These are phyloP conservation scores for Pteruthius melanotis DNA, from an alignment of 2,113 vertebrate genomes.

Conservation along the genomic window DNA sequence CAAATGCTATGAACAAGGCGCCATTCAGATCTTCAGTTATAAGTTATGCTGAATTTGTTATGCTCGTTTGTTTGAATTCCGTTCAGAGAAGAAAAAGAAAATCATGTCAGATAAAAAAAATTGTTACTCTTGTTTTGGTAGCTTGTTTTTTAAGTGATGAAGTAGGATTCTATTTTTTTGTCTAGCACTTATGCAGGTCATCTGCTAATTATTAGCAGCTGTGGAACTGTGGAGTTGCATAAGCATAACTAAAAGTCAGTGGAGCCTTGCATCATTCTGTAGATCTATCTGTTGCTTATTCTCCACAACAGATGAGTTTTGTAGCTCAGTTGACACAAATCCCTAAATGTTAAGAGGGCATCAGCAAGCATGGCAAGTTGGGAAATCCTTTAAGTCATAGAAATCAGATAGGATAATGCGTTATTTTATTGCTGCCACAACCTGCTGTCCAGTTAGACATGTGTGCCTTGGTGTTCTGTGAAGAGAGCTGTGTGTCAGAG, in stretches of 20 bases:
- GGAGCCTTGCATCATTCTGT: conserved; percentile 48
- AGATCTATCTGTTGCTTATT: conserved; percentile 35
- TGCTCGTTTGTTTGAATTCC: not conserved
- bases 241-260: conserved; percentile 55
- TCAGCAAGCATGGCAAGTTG: conserved; percentile 6
- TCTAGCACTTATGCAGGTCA: conserved; percentile 36
- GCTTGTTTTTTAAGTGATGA: conserved; percentile 53
- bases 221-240: conserved; percentile 55
- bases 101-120: conserved; percentile 10
- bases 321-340: conserved; percentile 28
- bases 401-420: not conserved
- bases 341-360: not conserved
- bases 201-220: conserved; percentile 74
- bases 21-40: conserved; percentile 59
- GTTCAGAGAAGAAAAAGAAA: conserved; percentile 40
- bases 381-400: conserved; percentile 26
- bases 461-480: not conserved
- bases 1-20: conserved; percentile 57
- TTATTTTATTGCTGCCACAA: not conserved
- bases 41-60: conserved; percentile 29
- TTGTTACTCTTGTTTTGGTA: not conserved
- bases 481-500: not conserved
- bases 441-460: not conserved
- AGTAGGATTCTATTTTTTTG: not conserved
- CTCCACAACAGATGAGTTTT: conserved; percentile 48